Evolutionary conservation across 2,888 invertebrate species (phyloP), one percentile per base, ranked within the genome.

Genomic region (Eurytoma californica): DNA sequence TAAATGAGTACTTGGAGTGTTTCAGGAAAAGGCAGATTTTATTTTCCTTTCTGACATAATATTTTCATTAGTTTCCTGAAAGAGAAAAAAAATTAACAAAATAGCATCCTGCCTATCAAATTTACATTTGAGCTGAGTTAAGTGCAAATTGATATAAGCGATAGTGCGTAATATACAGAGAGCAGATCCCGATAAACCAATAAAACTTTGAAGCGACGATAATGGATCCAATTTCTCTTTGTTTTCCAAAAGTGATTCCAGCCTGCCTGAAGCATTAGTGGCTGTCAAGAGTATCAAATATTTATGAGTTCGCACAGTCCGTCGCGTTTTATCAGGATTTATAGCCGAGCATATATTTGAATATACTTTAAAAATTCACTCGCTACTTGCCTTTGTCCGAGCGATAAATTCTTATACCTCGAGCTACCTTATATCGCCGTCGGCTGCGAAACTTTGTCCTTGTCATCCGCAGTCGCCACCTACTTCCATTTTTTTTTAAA

Each of bases 291-390:
- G 20, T 68, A 75, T 75, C 75, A 30, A 0, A 16, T 30, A 75
- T 68, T 75, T 75, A 75, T 68, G 68, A 39, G 49, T 68, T 68
- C 53, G 68, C 67, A 51, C 67, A 39, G 28, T 39, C 63, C 39
- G 28, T 72, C 55, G 39, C 0, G n/a, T 39, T 49, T 72, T 63
- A 72, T 63, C 75, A 61, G 68, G 75, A 75, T 75, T 75, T 75
- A 75, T 75, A 74, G 57, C 39, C 5, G 39, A 39, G 39, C 39
- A 39, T 39, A 39, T 39, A 39, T 39, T 39, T 39, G 39, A 39
- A 39, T 39, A 39, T 39, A 39, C 39, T 39, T 39, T 39, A 39
- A 39, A 39, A 16, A 16, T 3, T 39, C 13, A 14, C 28, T 16
- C 20, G 61, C 51, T 55, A 20, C 16, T 72, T 20, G 63, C 24